phyloP scores from a whole-genome alignment of 2,113 vertebrate species.

The Grantiella picta region DNA sequence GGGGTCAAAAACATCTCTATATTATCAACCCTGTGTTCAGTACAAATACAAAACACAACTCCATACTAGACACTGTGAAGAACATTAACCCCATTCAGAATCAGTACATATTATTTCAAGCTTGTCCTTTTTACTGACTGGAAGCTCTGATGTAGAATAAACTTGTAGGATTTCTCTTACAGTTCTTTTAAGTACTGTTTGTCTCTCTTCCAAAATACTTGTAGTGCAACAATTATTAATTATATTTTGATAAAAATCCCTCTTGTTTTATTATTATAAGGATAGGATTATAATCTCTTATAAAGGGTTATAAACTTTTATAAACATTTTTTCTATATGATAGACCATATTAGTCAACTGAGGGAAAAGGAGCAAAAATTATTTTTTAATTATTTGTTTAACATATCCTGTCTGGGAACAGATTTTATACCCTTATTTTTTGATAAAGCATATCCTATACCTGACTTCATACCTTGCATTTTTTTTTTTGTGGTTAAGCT shows the following conservation, averaged over 20 bases:
- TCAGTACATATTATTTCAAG: background rate
- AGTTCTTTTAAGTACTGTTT: background rate
- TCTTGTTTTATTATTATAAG: background rate
- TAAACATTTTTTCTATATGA: background rate
- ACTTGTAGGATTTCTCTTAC: background rate
- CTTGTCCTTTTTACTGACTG: background rate
- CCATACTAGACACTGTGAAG: background rate
- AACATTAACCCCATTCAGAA: background rate
- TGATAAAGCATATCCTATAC: background rate
- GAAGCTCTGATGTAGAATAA: background rate
- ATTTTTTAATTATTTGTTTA: background rate
- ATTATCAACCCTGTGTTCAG: background rate
- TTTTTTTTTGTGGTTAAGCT: background rate
- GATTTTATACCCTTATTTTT: background rate
- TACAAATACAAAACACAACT: background rate
- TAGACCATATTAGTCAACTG: background rate
- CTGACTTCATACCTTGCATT: background rate
- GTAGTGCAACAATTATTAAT: background rate
- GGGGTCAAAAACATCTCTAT: background rate
- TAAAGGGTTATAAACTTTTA: background rate
- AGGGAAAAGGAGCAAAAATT: background rate
- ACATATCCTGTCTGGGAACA: background rate
- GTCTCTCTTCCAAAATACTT: background rate
- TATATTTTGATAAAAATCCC: background rate
- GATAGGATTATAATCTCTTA: background rate